These are phyloP conservation scores for Sialia sialis DNA, from an alignment of 2,113 vertebrate genomes.

Conservation along the genomic window DNA sequence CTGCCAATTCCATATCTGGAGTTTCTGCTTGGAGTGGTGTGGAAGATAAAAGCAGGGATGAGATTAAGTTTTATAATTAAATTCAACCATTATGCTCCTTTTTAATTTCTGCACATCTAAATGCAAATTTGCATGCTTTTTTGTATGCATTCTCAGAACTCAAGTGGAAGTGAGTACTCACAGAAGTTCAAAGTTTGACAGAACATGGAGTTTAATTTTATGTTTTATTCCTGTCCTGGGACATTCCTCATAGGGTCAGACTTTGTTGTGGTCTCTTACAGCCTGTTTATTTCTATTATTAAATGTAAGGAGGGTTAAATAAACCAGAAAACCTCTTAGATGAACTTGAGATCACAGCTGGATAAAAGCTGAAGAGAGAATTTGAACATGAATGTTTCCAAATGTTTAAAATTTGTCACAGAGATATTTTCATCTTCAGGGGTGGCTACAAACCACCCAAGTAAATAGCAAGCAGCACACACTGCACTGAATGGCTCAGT, in stretches of 20 bases:
- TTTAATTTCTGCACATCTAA: neutral
- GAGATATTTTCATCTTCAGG: neutral
- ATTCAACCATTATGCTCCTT: neutral
- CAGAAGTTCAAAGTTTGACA: neutral
- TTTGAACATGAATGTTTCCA: neutral
- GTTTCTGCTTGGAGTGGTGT: neutral
- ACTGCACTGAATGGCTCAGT: neutral
- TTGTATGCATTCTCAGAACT: neutral
- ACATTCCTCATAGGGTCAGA: neutral
- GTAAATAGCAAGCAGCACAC: neutral
- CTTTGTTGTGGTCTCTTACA: neutral
- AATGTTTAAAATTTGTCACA: neutral
- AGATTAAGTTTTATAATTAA: neutral
- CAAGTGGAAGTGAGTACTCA: neutral
- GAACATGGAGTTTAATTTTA: neutral
- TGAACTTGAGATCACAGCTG: neutral
- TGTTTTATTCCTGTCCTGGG: neutral
- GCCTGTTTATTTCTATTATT: neutral
- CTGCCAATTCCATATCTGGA: neutral
- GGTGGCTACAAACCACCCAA: neutral
- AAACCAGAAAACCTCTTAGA: neutral
- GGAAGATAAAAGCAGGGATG: neutral
- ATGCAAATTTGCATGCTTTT: neutral
- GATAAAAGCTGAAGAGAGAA: neutral
- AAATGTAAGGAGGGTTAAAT: neutral